These are phyloP conservation scores for Notocelia uddmanniana DNA, from an alignment of 2,888 invertebrate genomes.

Conservation along the genomic window DNA sequence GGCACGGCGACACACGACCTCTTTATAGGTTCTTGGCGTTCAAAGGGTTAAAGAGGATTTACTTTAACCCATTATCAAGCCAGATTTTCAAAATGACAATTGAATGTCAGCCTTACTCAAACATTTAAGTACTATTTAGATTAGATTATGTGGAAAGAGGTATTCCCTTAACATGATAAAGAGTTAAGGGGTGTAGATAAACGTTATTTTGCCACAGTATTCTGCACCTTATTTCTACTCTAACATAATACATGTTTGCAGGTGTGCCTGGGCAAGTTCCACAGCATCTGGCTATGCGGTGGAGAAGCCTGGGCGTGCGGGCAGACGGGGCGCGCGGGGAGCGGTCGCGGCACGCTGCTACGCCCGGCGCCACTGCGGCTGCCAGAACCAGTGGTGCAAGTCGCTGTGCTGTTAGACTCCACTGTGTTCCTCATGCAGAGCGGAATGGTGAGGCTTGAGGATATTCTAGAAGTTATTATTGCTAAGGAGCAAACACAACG, in stretches of 20 bases:
- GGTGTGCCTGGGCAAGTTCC: slow-evolving; percentile 92
- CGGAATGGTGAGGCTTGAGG: slow-evolving; percentile 86
- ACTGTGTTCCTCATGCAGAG: slow-evolving; percentile 88
- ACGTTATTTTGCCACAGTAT: too few species aligned
- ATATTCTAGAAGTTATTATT: not conserved
- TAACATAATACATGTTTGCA: slow-evolving; percentile 53
- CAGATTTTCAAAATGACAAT: too few species aligned
- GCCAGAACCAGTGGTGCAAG: slow-evolving; percentile 76
- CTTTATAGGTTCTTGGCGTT: too few species aligned
- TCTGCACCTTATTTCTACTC: not conserved
- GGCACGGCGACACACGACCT: too few species aligned
- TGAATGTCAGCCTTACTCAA: too few species aligned
- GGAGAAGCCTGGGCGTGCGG: slow-evolving; percentile 91
- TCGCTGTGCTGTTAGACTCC: slow-evolving; percentile 88
- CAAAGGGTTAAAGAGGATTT: too few species aligned
- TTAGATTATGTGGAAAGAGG: too few species aligned
- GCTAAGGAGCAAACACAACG: too few species aligned
- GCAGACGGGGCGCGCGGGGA: slow-evolving; percentile 91
- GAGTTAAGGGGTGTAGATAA: too few species aligned
- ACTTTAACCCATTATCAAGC: too few species aligned
- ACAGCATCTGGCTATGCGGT: slow-evolving; percentile 88
- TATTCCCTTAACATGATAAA: too few species aligned
- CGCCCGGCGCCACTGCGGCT: slow-evolving; percentile 79
- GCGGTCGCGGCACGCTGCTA: slow-evolving; percentile 86
- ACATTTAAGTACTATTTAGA: too few species aligned